Conservation (phyloP, 2,797 vertebrate genomes). For the Artibeus lituratus region DNA sequence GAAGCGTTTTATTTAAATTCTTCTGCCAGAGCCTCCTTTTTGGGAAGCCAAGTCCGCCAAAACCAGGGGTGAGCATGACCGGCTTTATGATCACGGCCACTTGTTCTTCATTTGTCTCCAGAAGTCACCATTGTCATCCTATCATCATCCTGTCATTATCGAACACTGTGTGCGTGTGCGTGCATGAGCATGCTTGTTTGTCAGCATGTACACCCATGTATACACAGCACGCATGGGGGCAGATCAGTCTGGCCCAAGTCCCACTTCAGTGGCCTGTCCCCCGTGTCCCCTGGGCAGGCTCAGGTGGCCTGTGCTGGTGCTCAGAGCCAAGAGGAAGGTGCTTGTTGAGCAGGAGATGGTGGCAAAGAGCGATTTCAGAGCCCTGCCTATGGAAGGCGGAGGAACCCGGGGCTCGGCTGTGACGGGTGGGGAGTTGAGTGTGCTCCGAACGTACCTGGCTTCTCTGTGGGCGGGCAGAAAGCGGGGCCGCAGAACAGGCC, state of each 20-base stretch:
- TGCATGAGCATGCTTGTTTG: too few relatives aligned
- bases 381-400: neutral
- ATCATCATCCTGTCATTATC: neutral
- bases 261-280: neutral
- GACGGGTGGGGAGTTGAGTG: neutral
- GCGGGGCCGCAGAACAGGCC: neutral
- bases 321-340: neutral
- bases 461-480: neutral
- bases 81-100: neutral
- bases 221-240: rapidly evolving
- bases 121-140: neutral
- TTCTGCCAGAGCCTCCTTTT: neutral
- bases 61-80: neutral
- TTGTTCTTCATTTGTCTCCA: neutral
- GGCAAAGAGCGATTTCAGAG: neutral
- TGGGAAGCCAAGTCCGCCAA: neutral
- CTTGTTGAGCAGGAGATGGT: neutral
- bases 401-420: neutral
- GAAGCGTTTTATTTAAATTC: neutral
- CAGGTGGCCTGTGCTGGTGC: neutral
- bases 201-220: rapidly evolving
- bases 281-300: rapidly evolving
- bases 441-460: neutral
- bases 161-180: neutral
- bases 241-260: neutral